Percentiles rank a stretch among this genome's conserved stretches.
Evolutionary conservation across 1,140 invertebrate species (phyloP).

Genomic region (Lamellibrachia luymesi): DNA sequence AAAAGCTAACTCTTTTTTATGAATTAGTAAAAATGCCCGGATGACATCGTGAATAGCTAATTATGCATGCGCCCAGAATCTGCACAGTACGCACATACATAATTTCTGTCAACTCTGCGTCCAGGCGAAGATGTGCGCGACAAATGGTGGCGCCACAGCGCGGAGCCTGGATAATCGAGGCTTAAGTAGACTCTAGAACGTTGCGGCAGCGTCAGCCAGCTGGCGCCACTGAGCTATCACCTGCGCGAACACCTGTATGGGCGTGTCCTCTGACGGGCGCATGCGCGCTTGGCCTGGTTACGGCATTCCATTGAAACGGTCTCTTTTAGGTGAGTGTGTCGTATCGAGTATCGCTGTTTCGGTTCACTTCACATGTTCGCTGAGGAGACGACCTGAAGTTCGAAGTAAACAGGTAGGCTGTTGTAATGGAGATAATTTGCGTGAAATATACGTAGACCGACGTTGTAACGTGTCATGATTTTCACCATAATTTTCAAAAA

Average conservation of each 20-base stretch:
- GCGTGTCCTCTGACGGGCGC: not conserved
- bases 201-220: not conserved
- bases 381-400: not conserved
- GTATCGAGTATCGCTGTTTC: not conserved
- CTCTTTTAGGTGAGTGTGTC: not conserved
- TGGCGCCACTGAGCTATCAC: not conserved
- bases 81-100: no score
- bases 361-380: not conserved
- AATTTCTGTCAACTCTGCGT: no score
- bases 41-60: no score
- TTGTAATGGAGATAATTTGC: not conserved
- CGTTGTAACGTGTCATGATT: not conserved
- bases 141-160: no score
- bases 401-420: not conserved
- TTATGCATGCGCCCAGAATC: no score
- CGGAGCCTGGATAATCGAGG: no score
- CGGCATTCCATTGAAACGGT: conserved; percentile 3
- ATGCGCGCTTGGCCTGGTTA: not conserved
- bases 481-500: not conserved
- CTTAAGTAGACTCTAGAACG: not conserved
- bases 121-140: no score
- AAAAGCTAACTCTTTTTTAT: no score
- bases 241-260: not conserved
- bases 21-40: no score
- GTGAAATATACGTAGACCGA: not conserved